These are phyloP conservation scores for Thaumatotibia leucotreta DNA, from an alignment of 1,140 invertebrate genomes.

Conservation along the genomic window DNA sequence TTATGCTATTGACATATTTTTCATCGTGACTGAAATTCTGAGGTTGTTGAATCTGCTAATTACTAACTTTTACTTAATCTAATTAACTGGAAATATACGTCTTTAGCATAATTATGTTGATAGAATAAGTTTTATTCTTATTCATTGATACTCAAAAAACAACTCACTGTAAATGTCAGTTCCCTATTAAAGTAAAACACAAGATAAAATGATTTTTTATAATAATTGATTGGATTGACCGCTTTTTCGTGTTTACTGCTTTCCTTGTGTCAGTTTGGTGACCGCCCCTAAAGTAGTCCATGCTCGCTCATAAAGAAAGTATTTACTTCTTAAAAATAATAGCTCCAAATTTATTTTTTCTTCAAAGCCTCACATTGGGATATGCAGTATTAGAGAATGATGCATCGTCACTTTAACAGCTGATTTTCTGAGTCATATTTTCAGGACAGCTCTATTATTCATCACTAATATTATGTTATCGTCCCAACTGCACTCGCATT, in stretches of 20 bases:
- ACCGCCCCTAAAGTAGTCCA: constrained; percentile 75
- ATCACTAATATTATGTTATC: constrained; percentile 67
- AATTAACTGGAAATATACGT: background rate
- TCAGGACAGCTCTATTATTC: constrained; percentile 76
- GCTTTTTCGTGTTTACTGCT: constrained; percentile 78
- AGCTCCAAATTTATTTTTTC: constrained; percentile 71
- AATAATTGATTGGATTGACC: constrained; percentile 77
- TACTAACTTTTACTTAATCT: background rate
- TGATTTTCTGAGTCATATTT: constrained; percentile 73
- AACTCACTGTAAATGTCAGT: constrained; percentile 62
- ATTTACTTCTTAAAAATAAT: constrained; percentile 73
- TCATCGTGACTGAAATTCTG: background rate
- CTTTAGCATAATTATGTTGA: background rate
- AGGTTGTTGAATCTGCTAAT: background rate
- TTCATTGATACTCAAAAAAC: constrained; percentile 72
- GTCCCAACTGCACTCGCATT: constrained; percentile 57
- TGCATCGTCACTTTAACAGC: constrained; percentile 76
- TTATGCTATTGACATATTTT: background rate
- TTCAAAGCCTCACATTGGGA: constrained; percentile 74
- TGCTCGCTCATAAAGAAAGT: constrained; percentile 73
- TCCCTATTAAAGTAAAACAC: constrained; percentile 44
- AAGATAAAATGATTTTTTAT: constrained; percentile 55
- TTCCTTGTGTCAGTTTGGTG: constrained; percentile 78
- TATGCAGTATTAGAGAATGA: constrained; percentile 76
- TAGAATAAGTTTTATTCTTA: constrained; percentile 17